Evolutionary conservation across 2,797 vertebrate genomes (phyloP).

Genomic region (Crossoptilon crossoptilon): DNA sequence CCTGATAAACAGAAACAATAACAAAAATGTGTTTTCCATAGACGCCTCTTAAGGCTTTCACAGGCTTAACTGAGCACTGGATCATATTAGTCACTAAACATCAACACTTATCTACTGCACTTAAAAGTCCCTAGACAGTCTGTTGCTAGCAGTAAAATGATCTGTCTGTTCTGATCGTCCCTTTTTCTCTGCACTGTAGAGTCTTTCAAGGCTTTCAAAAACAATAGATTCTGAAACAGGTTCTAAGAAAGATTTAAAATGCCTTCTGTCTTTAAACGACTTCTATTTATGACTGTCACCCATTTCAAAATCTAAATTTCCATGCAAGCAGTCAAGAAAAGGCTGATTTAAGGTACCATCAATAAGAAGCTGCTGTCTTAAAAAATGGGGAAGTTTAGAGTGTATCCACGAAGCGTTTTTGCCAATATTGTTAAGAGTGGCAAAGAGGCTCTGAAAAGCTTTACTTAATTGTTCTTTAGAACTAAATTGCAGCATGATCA

Average conservation of each 20-base stretch:
- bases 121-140: background rate
- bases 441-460: background rate
- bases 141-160: background rate
- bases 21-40: background rate
- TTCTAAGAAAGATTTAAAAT: background rate
- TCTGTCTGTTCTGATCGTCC: background rate
- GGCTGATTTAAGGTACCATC: background rate
- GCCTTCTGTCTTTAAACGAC: background rate
- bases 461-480: background rate
- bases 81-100: background rate
- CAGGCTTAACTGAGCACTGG: background rate
- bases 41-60: background rate
- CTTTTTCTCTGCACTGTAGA: background rate
- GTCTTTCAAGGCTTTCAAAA: background rate
- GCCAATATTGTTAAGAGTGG: background rate
- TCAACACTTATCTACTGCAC: background rate
- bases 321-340: background rate
- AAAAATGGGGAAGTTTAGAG: background rate
- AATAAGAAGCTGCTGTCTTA: slow-evolving; percentile 1
- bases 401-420: background rate
- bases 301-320: slow-evolving; percentile 10
- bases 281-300: slow-evolving; percentile 21
- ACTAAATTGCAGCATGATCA: background rate
- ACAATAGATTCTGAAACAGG: background rate
- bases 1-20: background rate